Evolutionary conservation across 2,797 vertebrate species (phyloP).

Genomic region (Odontamblyopus lacepedii): DNA sequence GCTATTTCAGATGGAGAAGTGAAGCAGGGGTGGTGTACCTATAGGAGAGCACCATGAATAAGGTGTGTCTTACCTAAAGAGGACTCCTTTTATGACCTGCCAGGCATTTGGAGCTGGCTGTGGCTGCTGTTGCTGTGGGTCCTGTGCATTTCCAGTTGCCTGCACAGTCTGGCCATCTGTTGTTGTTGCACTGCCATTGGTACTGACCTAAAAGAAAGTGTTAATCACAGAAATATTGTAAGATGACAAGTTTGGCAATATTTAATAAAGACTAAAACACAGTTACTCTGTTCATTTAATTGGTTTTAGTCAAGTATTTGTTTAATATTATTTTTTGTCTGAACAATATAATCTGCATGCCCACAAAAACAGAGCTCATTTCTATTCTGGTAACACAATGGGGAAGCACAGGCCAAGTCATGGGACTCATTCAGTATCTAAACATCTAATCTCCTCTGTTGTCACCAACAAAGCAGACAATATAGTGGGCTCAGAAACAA

Average conservation of each 20-base stretch:
- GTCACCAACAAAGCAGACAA: conserved; percentile 47
- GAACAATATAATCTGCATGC: background rate
- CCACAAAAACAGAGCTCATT: conserved; percentile 28
- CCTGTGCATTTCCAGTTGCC: conserved; percentile 76
- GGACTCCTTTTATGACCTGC: conserved; percentile 94
- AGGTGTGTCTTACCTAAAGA: conserved; percentile 82
- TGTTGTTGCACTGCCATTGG: conserved; percentile 83
- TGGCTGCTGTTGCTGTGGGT: conserved; percentile 74
- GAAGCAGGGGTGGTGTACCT: background rate
- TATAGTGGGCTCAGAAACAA: conserved; percentile 29
- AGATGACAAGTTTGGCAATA: background rate
- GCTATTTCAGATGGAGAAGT: too few relatives aligned
- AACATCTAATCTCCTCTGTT: conserved; percentile 60
- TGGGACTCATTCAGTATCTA: conserved; percentile 62
- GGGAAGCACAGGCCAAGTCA: conserved; percentile 65
- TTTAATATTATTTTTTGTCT: conserved; percentile 15
- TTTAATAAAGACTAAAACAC: background rate
- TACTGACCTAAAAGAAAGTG: conserved; percentile 80
- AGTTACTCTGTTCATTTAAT: background rate
- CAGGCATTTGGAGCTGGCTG: conserved; percentile 86
- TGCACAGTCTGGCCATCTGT: conserved; percentile 76
- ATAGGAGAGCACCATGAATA: background rate
- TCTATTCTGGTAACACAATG: conserved; percentile 64
- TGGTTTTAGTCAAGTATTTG: background rate
- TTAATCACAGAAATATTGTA: conserved; percentile 25